phyloP scores from a whole-genome alignment of 2,888 invertebrate genomes.

The Agrochola circellaris region DNA sequence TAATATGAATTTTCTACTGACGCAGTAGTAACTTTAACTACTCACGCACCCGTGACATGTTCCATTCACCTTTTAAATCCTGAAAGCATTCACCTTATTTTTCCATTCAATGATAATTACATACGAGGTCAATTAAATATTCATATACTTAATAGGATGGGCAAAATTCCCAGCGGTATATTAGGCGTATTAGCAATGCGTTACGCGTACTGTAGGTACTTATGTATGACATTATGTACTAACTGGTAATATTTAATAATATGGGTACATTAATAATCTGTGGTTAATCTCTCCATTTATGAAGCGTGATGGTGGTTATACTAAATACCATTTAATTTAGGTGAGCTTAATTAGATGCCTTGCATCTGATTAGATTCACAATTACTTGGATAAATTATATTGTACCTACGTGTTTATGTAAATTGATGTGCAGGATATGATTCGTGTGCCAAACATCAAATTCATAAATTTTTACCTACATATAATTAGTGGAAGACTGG shows the following conservation, averaged over 20 bases:
- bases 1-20: background rate
- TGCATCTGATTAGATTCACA: background rate
- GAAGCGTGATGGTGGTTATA: background rate
- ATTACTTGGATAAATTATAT: background rate
- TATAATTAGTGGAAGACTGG: too few species aligned
- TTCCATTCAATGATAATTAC: conserved; percentile 27
- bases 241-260: conserved; percentile 15
- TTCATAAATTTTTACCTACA: too few species aligned
- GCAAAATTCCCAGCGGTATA: conserved; percentile 29
- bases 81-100: conserved; percentile 22
- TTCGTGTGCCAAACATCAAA: background rate
- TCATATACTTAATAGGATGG: conserved; percentile 16
- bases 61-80: conserved; percentile 19
- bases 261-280: conserved; percentile 4
- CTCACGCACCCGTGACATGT: conserved; percentile 19
- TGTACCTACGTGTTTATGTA: background rate
- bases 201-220: background rate
- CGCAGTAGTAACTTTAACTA: too few species aligned
- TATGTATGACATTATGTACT: background rate
- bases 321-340: background rate
- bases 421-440: background rate
- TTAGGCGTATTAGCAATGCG: conserved; percentile 22
- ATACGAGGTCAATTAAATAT: conserved; percentile 22
- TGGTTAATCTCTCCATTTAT: conserved; percentile 14
- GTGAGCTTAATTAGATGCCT: background rate